A percentile compares a stretch with the other conserved stretches of the same genome.
Evolutionary conservation across 2,113 vertebrate genomes (phyloP).

Genomic region (Mormoops blainvillei): DNA sequence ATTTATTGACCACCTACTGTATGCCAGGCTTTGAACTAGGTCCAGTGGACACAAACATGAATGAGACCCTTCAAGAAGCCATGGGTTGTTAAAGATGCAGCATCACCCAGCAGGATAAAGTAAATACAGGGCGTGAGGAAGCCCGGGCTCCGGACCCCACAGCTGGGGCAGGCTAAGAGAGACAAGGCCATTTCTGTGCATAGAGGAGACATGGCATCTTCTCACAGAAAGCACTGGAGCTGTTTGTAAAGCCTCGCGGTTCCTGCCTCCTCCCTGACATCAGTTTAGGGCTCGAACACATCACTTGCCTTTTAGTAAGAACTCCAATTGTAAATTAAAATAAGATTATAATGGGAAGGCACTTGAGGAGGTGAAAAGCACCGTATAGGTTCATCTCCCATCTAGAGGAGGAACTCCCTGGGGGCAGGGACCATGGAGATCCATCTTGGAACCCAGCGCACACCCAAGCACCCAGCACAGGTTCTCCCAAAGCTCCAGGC

Average conservation of each 20-base stretch:
- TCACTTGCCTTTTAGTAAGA: not conserved
- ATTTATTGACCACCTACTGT: not conserved
- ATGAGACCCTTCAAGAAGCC: not conserved
- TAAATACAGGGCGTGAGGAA: not conserved
- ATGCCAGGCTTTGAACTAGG: not conserved
- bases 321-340: not conserved
- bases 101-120: too few species aligned
- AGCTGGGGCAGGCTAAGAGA: not conserved
- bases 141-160: not conserved
- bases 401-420: not conserved
- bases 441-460: not conserved
- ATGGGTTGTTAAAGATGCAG: not conserved
- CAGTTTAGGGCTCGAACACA: not conserved
- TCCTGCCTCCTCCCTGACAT: not conserved
- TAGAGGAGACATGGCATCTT: not conserved
- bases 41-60: not conserved
- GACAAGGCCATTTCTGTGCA: not conserved
- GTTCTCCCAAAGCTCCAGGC: not conserved
- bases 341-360: not conserved
- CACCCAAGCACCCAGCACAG: not conserved
- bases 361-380: not conserved
- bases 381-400: not conserved
- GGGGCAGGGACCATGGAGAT: not conserved
- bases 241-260: not conserved
- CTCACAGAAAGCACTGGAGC: not conserved